Evolutionary conservation across 2,113 vertebrate genomes (phyloP).

Genomic region (Motacilla alba): DNA sequence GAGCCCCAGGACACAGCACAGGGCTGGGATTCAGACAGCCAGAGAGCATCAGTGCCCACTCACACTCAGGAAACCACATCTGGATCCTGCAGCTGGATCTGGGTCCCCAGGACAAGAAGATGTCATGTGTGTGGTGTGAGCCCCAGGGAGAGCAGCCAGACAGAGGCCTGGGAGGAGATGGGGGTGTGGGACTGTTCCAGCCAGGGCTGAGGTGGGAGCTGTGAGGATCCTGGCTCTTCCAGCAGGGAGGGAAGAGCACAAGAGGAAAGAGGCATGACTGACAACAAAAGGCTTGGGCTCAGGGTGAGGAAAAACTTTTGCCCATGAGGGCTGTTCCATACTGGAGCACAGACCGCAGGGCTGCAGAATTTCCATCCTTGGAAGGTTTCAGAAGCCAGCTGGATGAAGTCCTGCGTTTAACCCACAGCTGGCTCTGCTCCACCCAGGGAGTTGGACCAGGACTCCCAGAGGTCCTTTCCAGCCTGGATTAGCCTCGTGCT

Average conservation of each 20-base stretch:
- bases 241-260: not conserved
- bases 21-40: not conserved
- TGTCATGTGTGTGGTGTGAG: rapidly evolving
- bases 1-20: rapidly evolving
- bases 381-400: not conserved
- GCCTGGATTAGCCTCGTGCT: not conserved
- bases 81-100: not conserved
- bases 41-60: not conserved
- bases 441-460: rapidly evolving
- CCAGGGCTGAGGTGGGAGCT: not conserved
- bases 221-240: not conserved
- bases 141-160: not conserved
- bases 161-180: rapidly evolving
- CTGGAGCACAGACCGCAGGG: not conserved
- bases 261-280: rapidly evolving
- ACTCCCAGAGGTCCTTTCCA: not conserved
- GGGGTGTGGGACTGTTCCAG: rapidly evolving
- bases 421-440: not conserved
- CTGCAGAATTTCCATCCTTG: not conserved
- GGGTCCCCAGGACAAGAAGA: not conserved
- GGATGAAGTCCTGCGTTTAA: not conserved
- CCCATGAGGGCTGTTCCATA: not conserved
- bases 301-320: not conserved
- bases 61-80: not conserved
- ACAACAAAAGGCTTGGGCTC: not conserved